phyloP scores from a whole-genome alignment of 2,888 invertebrate genomes.

The Ichneumon xanthorius region DNA sequence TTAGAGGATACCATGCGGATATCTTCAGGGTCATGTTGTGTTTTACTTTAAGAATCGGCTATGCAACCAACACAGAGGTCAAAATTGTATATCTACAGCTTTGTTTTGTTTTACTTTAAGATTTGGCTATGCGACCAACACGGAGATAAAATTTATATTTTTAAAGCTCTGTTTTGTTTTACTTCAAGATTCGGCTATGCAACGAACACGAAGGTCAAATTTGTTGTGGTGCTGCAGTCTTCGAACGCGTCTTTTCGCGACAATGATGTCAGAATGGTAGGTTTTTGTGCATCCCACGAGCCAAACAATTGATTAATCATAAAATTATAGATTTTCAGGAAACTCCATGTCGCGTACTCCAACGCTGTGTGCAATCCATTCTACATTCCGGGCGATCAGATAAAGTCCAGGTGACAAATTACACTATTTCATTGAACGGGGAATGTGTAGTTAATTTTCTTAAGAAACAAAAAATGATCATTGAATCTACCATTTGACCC shows the following conservation, averaged over 20 bases:
- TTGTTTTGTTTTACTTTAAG: conserved; percentile 84
- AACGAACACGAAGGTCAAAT: conserved; percentile 98
- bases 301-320: background rate
- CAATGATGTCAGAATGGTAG: conserved; percentile 96
- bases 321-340: conserved; percentile 91
- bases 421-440: background rate
- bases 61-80: conserved; percentile 97
- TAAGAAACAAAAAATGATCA: background rate
- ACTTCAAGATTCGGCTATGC: conserved; percentile 94
- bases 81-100: conserved; percentile 87
- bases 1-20: too few relatives aligned
- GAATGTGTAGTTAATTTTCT: background rate
- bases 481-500: background rate
- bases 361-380: conserved; percentile 99
- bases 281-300: background rate
- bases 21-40: background rate
- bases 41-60: conserved; percentile 91
- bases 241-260: conserved; percentile 95
- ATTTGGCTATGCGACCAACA: conserved; percentile 98
- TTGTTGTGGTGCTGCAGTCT: conserved; percentile 96
- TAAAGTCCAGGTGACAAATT: conserved; percentile 92
- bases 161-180: background rate
- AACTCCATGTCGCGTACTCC: conserved; percentile 96
- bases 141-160: conserved; percentile 92
- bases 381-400: conserved; percentile 96